Base-by-base conservation (phyloP, 1,140 invertebrate genomes). In the Thaumatotibia leucotreta region DNA sequence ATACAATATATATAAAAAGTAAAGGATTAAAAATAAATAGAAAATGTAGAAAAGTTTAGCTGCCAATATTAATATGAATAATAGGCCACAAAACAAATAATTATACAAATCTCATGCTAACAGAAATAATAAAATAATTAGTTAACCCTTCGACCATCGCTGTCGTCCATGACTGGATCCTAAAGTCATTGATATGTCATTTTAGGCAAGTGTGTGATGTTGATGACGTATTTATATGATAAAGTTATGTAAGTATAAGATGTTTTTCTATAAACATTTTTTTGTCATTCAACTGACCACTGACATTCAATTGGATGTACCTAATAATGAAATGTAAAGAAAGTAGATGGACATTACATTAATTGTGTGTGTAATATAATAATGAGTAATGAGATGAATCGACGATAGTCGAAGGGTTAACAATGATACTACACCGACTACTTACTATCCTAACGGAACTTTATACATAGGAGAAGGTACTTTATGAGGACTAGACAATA, bases 1-100 rank as follows among this genome's bases (percentile, higher is more conserved):
- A 20, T 45, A 45, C 6, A 45, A 45, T 45, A 45, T 14, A 20
- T 45, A 45, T 45, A 45, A 45, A 45, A 45, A 17, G 39, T 45
- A 45, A 45, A 45, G 8, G 5, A 4, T 20, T 45, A 17, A 45
- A 45, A 45, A 20, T 20, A 45, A 45, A 45, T 9, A 45, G 5
- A 14, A 2, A 29, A 58, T 8, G 39, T 49, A 29, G n/a, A 27
- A 58, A 58, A 58, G 3, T 58, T 58, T 58, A 58, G 52, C 52
- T 58, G 52, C 52, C 52, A 58, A 58, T 58, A 27, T 58, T 58
- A 11, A n/a, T n/a, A n/a, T n/a, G n/a, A n/a, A n/a, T n/a, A n/a
- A 39, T 10, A 45, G 39, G 17, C 20, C 5, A 20, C 9, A 17
- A 45, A 45, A 45, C 20, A 17, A 45, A 45, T 45, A 45, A 20